Evolutionary conservation across 2,113 vertebrate genomes (phyloP), one percentile per base, ranked within the genome.

Genomic region (Rhea americana): DNA sequence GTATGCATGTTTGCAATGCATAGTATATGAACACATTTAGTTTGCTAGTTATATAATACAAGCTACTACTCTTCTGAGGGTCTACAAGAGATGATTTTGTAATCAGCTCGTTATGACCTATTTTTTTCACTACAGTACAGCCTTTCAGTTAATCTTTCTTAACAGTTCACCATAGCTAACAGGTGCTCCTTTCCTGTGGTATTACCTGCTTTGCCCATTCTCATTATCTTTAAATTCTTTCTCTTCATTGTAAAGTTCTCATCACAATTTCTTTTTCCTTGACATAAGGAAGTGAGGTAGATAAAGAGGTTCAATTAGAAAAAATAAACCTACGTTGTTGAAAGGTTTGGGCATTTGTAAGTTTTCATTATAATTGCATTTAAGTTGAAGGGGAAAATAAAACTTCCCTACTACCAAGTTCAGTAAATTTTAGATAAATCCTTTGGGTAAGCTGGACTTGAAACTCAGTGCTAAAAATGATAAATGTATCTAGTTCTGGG

Each of bases 391-490:
- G 19, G 28, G 21, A 16, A 48, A 65, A 67, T 78, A 89, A 82
- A 20, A 59, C 13, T 82, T 18, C 30, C 21, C 17, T 87, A 32
- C 67, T 93, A 61, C 22, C 45, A 82, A 28, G n/a, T 47, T 78
- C 70, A 37, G 56, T 92, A 80, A 39, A 83, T 91, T 91, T 91
- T 82, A 93, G 35, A 77, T 95, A 55, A 63, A 13, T 90, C 63
- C 53, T 91, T 75, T 59, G 48, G 28, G 35, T 70, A 80, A 67
- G 41, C 63, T 81, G 63, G 90, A 39, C 47, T 81, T 72, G 74
- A 92, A 61, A 67, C 39, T 85, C 45, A 80, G 79, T 90, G 85
- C 79, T 93, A 76, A 90, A 93, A 91, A 70, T 62, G 90, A 72
- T 19, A 53, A 89, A 79, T 79, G 25, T 76, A 62, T 93, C 89